These are phyloP conservation scores for Oegoconia quadripuncta DNA, from an alignment of 2,888 invertebrate species.

Conservation along the genomic window DNA sequence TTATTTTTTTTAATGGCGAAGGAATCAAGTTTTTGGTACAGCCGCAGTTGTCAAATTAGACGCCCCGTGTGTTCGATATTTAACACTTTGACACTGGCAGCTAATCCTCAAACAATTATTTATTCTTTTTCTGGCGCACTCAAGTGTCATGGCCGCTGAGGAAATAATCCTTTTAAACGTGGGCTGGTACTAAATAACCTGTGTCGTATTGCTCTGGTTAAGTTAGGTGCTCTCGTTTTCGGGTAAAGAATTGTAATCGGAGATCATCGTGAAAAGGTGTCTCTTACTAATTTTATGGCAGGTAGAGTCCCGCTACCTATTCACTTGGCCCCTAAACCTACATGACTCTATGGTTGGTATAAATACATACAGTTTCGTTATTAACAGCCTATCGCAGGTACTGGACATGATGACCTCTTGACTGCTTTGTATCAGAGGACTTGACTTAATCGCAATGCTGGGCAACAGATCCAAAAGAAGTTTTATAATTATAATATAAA, in stretches of 20 bases:
- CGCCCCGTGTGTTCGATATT: slow-evolving; percentile 70
- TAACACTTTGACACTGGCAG: slow-evolving; percentile 79
- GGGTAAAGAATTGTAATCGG: slow-evolving; percentile 54
- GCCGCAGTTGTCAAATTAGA: slow-evolving; percentile 74
- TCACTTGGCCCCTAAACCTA: no score
- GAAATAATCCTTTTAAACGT: slow-evolving; percentile 75
- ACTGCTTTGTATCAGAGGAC: no score
- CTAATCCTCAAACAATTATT: slow-evolving; percentile 72
- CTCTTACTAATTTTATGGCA: not conserved
- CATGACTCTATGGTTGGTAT: no score
- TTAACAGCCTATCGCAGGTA: no score
- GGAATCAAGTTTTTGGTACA: slow-evolving; percentile 46
- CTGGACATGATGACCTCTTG: no score
- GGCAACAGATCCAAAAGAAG: no score
- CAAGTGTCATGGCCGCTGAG: slow-evolving; percentile 62
- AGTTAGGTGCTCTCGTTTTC: slow-evolving; percentile 34
- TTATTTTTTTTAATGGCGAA: slow-evolving; percentile 44
- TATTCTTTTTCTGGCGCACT: slow-evolving; percentile 49
- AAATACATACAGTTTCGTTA: no score
- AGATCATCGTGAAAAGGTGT: slow-evolving; percentile 36
- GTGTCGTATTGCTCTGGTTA: slow-evolving; percentile 67
- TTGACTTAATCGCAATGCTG: no score
- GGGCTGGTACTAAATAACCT: slow-evolving; percentile 54
- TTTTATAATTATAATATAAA: no score
- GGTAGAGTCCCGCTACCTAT: not conserved